phyloP scores from a whole-genome alignment of 1,140 invertebrate species.

The Leptopilina clavipes region DNA sequence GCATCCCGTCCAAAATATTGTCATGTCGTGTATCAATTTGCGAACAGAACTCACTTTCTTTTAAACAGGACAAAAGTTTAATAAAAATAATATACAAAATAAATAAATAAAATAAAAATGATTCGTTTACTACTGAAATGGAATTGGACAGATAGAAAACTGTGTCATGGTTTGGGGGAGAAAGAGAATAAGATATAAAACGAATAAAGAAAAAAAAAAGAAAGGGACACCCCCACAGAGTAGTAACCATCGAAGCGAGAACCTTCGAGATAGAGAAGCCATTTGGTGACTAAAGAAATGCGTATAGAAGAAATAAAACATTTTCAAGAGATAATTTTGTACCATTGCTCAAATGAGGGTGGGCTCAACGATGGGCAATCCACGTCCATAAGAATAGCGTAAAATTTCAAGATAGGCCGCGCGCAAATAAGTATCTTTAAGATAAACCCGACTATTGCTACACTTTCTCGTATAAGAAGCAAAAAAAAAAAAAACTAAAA shows the following conservation, averaged over 20 bases:
- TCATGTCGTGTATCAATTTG: neutral
- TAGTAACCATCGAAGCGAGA: slow-evolving; percentile 11
- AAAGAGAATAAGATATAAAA: slow-evolving; percentile 7
- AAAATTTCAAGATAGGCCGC: slow-evolving; percentile 47
- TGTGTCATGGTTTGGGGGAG: neutral
- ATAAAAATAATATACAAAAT: no score
- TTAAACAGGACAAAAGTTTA: neutral
- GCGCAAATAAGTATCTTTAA: slow-evolving; percentile 45
- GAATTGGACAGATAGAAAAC: neutral
- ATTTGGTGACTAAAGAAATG: slow-evolving; percentile 10
- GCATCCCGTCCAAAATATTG: slow-evolving; percentile 19
- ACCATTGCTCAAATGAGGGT: slow-evolving; percentile 4
- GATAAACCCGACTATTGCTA: slow-evolving; percentile 45
- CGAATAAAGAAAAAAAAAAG: neutral
- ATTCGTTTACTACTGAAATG: neutral
- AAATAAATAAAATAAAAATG: neutral
- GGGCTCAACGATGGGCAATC: slow-evolving; percentile 42
- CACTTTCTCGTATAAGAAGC: neutral
- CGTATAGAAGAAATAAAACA: slow-evolving; percentile 4
- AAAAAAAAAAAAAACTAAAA: neutral
- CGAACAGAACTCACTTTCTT: neutral
- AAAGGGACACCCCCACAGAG: neutral
- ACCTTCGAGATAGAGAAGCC: slow-evolving; percentile 4
- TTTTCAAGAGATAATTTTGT: slow-evolving; percentile 34
- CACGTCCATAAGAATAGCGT: slow-evolving; percentile 37